Evolutionary conservation across 64 coral and sea anemone genomes (phyloP).

Genomic region (Hydrozoanthus tunicans): DNA sequence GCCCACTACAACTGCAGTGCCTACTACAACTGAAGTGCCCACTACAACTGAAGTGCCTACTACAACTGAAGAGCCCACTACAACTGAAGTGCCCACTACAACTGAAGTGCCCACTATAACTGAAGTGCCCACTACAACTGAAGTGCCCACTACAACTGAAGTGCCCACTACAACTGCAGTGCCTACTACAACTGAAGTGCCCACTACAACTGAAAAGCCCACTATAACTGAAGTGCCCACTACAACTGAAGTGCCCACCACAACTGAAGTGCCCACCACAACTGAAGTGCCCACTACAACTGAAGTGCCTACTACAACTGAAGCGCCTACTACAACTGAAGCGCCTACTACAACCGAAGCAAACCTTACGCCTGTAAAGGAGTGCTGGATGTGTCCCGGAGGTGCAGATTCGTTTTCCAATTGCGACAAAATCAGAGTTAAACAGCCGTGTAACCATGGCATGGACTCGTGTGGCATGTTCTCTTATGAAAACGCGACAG

Average conservation of each 20-base stretch:
- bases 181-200: not conserved
- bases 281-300: not conserved
- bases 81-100: not conserved
- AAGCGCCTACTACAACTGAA: not conserved
- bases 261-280: not conserved
- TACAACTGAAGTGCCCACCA: not conserved
- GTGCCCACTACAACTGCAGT: not conserved
- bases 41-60: not conserved
- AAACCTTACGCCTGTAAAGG: not conserved
- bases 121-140: not conserved
- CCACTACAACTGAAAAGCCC: not conserved
- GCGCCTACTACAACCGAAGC: not conserved
- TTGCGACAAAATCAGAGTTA: not conserved
- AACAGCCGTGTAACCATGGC: not conserved
- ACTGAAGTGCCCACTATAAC: not conserved
- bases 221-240: not conserved
- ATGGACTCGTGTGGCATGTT: slow-evolving; percentile 14
- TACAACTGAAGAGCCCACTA: not conserved
- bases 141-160: not conserved
- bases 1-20: no score
- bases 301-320: not conserved
- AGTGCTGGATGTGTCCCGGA: slow-evolving; percentile 42
- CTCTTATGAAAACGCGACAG: slow-evolving; percentile 19
- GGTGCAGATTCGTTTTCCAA: not conserved
- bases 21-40: no score